Conservation (phyloP, 2,113 vertebrate genomes). For the Melanostigma gelatinosum region DNA sequence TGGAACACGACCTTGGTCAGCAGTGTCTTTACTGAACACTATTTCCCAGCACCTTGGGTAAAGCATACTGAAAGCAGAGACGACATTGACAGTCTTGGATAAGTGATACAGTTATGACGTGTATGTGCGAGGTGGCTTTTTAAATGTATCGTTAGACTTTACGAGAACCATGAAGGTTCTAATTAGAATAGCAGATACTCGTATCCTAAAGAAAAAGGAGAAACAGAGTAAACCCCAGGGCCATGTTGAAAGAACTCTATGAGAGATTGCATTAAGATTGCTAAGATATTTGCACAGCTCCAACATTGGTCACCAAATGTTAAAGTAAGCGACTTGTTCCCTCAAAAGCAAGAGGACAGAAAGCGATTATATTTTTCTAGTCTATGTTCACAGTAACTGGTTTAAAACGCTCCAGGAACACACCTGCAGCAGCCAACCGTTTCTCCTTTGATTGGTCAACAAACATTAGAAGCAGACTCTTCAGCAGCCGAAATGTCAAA, state of each 20-base stretch:
- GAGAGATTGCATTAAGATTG: neutral
- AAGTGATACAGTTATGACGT: neutral
- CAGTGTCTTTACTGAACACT: neutral
- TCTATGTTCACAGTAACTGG: neutral
- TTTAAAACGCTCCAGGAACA: neutral
- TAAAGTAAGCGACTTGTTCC: no score
- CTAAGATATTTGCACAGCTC: neutral
- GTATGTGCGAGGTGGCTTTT: neutral
- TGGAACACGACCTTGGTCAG: neutral
- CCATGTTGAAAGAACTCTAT: no score
- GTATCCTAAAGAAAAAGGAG: neutral
- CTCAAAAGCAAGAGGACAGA: neutral
- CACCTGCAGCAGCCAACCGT: neutral
- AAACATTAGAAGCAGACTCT: slow-evolving; percentile 16
- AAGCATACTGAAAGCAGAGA: neutral
- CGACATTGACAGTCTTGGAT: neutral
- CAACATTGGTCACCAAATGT: neutral
- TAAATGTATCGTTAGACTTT: neutral
- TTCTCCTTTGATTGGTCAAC: slow-evolving; percentile 37
- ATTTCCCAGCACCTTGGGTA: neutral
- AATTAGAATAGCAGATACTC: neutral
- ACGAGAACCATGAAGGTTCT: neutral
- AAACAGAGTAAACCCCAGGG: neutral
- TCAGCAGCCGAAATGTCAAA: slow-evolving; percentile 29
- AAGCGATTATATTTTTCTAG: neutral